Conservation (phyloP, 2,113 vertebrate species). For the Eudorcas thomsonii region DNA sequence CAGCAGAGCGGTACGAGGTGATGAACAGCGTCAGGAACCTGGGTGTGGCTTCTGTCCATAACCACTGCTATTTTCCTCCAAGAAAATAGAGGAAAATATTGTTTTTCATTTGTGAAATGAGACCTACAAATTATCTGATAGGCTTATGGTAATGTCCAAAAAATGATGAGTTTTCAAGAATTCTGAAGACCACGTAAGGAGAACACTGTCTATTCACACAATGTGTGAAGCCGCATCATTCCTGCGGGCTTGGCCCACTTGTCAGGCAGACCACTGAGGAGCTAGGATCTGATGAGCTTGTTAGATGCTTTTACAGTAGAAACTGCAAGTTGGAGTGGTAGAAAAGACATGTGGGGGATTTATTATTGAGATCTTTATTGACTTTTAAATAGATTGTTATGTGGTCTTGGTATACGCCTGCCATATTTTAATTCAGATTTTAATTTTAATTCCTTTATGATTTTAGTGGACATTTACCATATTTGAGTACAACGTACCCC, state of each 20-base stretch:
- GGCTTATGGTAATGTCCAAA: neutral
- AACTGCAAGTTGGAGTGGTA: neutral
- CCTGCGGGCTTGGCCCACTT: accelerated
- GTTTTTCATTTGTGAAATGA: neutral
- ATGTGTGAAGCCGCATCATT: neutral
- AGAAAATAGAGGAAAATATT: neutral
- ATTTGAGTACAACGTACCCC: accelerated
- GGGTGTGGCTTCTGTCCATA: neutral
- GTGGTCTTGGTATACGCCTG: neutral
- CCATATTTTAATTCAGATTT: neutral
- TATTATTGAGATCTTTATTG: neutral
- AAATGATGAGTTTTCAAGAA: neutral
- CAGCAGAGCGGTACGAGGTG: accelerated
- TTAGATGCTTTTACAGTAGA: neutral
- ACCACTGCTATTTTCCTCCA: neutral
- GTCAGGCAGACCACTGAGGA: too few relatives aligned
- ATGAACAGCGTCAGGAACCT: accelerated
- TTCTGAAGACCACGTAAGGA: neutral
- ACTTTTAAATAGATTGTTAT: neutral
- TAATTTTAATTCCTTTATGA: too few relatives aligned
- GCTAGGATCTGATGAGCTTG: neutral
- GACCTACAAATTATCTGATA: neutral
- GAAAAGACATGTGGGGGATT: neutral
- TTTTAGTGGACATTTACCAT: neutral
- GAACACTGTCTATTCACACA: accelerated